Conservation (phyloP, 2,797 vertebrate species). For the Epinephelus malabaricus region DNA sequence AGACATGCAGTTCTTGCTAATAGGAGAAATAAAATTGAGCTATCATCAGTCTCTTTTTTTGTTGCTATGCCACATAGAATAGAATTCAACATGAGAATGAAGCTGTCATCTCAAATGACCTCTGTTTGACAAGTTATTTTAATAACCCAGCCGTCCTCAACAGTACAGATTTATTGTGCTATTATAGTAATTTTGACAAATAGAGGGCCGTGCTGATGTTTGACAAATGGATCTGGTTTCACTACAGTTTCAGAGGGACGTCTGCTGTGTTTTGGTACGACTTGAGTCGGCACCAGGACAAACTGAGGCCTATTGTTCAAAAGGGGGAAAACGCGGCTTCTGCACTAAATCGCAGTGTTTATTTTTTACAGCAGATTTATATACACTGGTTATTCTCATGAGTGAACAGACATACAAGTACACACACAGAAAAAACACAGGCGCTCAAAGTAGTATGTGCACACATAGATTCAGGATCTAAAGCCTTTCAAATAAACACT, state of each 20-base stretch:
- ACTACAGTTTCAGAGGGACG: conserved; percentile 61
- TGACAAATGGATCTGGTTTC: conserved; percentile 75
- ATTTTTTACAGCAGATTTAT: conserved; percentile 78
- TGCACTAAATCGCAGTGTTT: conserved; percentile 70
- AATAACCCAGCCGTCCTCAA: conserved; percentile 35
- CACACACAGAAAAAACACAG: conserved; percentile 18
- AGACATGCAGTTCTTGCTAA: neutral
- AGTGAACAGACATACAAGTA: conserved; percentile 42
- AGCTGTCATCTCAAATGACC: conserved; percentile 26
- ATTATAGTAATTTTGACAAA: conserved; percentile 61
- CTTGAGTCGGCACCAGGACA: conserved; percentile 47
- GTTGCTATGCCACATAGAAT: neutral
- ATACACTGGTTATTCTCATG: conserved; percentile 66
- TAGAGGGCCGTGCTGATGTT: conserved; percentile 60
- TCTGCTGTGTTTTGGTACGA: conserved; percentile 63
- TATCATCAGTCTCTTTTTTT: neutral
- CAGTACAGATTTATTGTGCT: conserved; percentile 62
- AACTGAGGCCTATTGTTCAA: conserved; percentile 73
- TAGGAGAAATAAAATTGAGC: neutral
- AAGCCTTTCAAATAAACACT: conserved; percentile 41
- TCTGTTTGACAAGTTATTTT: conserved; percentile 59
- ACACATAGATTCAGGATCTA: neutral
- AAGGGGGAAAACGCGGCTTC: conserved; percentile 51
- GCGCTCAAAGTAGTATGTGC: neutral
- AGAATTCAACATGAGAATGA: conserved; percentile 34